A percentile compares a stretch with the other conserved stretches of the same genome.
Conservation (phyloP, 2,797 vertebrate genomes). For the Sitta carolinensis region DNA sequence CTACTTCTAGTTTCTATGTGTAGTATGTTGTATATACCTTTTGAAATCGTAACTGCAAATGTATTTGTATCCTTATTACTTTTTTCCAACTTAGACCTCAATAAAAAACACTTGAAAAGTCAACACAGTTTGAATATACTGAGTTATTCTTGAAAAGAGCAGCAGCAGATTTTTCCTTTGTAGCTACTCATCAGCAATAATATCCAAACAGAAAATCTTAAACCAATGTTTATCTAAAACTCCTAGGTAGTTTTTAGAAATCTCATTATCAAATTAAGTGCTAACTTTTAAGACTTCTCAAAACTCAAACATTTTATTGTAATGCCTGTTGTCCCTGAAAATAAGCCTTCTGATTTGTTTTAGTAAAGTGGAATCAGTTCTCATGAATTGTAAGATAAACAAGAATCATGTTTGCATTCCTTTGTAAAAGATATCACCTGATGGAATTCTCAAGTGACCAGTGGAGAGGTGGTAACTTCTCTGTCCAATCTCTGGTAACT, state of each 20-base stretch:
- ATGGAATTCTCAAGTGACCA: too few relatives aligned
- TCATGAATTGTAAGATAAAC: too few relatives aligned
- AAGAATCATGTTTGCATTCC: too few relatives aligned
- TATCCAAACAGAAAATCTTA: neutral
- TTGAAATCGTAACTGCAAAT: neutral
- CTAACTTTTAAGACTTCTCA: neutral
- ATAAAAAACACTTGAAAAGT: neutral
- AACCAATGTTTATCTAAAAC: neutral
- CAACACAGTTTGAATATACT: neutral
- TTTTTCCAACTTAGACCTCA: neutral
- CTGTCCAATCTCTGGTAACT: too few relatives aligned
- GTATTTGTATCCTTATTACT: neutral
- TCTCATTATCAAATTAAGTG: neutral
- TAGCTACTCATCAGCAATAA: neutral
- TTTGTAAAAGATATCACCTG: too few relatives aligned
- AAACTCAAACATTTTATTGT: neutral
- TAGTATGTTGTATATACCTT: neutral
- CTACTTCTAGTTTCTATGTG: neutral
- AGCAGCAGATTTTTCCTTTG: neutral
- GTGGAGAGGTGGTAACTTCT: too few relatives aligned
- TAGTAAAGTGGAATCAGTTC: too few relatives aligned
- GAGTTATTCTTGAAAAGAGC: neutral
- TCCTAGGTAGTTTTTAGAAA: neutral
- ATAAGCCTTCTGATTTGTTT: too few relatives aligned
- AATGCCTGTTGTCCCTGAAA: too few relatives aligned